Evolutionary conservation across 2,888 invertebrate genomes (phyloP).

Genomic region (Epinotia bilunana): DNA sequence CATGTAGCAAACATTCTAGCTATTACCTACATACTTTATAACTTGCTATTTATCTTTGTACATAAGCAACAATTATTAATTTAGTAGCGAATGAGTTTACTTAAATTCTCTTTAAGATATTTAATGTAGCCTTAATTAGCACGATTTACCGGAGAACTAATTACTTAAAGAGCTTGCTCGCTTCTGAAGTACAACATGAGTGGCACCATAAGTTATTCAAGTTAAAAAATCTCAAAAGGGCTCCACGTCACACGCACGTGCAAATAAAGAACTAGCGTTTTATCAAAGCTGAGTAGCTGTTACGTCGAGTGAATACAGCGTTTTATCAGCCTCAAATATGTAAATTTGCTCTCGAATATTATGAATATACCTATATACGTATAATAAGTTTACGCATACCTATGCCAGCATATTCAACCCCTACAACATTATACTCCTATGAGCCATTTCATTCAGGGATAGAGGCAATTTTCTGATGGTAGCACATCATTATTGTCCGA

Average conservation of each 20-base stretch:
- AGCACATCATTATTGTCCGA: constrained; percentile 64
- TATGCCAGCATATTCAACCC: constrained; percentile 53
- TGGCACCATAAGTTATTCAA: constrained; percentile 23
- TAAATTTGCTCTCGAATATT: constrained; percentile 33
- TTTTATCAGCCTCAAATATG: constrained; percentile 39
- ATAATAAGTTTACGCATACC: constrained; percentile 26
- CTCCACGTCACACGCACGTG: constrained; percentile 29
- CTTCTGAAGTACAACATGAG: constrained; percentile 14
- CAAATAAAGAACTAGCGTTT: constrained; percentile 26
- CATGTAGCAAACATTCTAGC: not conserved
- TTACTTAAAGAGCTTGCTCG: not conserved
- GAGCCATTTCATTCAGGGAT: constrained; percentile 60
- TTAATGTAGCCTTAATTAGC: not conserved
- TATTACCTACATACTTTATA: not conserved
- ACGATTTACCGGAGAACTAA: constrained; percentile 10
- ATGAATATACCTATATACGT: constrained; percentile 8
- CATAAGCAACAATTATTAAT: not conserved
- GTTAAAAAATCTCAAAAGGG: constrained; percentile 12
- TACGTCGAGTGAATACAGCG: constrained; percentile 21
- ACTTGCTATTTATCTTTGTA: not conserved
- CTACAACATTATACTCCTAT: constrained; percentile 49
- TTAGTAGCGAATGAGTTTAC: not conserved
- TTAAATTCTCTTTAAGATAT: not conserved
- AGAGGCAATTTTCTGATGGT: constrained; percentile 63
- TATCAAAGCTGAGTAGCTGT: constrained; percentile 33